Evolutionary conservation across 2,113 vertebrate genomes (phyloP).

Genomic region (Ictalurus furcatus): DNA sequence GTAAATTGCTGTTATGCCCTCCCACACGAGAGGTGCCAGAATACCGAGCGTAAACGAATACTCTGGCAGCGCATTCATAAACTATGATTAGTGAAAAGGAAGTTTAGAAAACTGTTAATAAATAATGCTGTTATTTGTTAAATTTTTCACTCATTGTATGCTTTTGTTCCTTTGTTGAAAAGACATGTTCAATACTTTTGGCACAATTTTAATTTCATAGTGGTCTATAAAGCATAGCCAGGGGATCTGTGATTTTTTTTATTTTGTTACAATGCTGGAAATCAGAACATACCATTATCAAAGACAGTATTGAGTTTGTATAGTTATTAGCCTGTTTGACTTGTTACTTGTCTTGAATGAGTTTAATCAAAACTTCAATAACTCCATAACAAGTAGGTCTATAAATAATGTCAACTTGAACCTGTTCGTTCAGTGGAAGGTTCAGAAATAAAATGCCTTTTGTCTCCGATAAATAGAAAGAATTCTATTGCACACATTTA

Average conservation of each 20-base stretch:
- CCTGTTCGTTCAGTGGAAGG: too few species aligned
- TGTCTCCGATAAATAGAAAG: background rate
- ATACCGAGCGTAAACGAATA: too few species aligned
- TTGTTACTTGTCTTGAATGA: background rate
- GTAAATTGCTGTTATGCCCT: too few species aligned
- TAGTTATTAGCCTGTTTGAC: background rate
- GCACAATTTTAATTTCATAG: background rate
- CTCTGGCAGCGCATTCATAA: too few species aligned
- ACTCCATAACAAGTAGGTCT: background rate
- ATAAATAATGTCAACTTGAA: background rate
- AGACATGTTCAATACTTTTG: too few species aligned
- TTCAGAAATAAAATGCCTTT: background rate
- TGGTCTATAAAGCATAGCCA: background rate
- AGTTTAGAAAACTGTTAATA: too few species aligned
- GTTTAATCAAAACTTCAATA: background rate
- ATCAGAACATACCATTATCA: background rate
- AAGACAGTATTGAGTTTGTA: background rate
- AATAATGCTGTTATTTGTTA: too few species aligned
- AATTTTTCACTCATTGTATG: too few species aligned
- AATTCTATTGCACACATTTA: background rate
- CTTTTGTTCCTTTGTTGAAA: too few species aligned
- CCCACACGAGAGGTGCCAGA: too few species aligned
- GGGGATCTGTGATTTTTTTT: background rate
- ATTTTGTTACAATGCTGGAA: background rate
- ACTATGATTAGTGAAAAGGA: too few species aligned